These are phyloP conservation scores for Thelaira solivaga DNA, from an alignment of 2,888 invertebrate genomes.

Conservation along the genomic window DNA sequence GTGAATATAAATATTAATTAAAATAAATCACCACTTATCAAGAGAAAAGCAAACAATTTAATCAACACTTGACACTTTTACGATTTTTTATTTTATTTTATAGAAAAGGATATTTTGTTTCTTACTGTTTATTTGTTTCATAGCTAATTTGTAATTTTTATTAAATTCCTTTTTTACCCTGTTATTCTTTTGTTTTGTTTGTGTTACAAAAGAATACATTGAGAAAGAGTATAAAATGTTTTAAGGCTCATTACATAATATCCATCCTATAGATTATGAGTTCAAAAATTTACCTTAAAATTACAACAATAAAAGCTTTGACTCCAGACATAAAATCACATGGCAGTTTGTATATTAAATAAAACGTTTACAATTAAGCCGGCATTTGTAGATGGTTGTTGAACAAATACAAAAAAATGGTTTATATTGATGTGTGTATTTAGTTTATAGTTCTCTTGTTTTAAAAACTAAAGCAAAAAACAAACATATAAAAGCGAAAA, in stretches of 20 bases:
- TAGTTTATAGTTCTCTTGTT: background rate
- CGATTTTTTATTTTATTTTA: constrained; percentile 2
- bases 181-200: background rate
- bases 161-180: background rate
- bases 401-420: constrained; percentile 49
- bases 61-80: constrained; percentile 57
- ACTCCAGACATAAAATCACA: constrained; percentile 46
- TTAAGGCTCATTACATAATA: constrained; percentile 25
- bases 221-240: constrained; percentile 4
- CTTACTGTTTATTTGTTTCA: background rate
- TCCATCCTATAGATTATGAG: background rate
- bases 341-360: constrained; percentile 59
- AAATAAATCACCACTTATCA: constrained; percentile 55
- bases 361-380: constrained; percentile 62
- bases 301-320: constrained; percentile 9
- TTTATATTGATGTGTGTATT: background rate
- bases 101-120: background rate
- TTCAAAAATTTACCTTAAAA: background rate
- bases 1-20: constrained; percentile 54
- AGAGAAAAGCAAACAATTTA: constrained; percentile 51
- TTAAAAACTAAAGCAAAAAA: background rate
- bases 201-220: constrained; percentile 8
- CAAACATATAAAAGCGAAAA: background rate
- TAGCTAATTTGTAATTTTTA: background rate
- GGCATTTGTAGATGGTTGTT: constrained; percentile 58